phyloP scores from a whole-genome alignment of 2,888 invertebrate species.

The Mythimna albipuncta region DNA sequence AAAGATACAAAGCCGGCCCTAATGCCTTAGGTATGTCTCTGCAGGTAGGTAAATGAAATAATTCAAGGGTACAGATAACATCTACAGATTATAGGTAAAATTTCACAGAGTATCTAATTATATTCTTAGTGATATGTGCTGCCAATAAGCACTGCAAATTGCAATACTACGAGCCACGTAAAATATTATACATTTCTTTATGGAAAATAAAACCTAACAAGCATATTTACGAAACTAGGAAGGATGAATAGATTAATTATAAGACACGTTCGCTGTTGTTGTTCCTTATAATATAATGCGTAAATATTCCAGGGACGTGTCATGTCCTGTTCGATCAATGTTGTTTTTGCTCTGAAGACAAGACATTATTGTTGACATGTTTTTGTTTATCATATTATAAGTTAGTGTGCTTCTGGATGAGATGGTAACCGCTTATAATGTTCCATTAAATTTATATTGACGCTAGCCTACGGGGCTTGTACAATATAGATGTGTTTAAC shows the following conservation, averaged over 20 bases:
- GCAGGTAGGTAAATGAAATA: no score
- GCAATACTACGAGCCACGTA: not conserved
- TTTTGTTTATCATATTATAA: not conserved
- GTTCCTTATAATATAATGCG: not conserved
- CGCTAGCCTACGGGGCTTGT: not conserved
- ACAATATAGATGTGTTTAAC: not conserved
- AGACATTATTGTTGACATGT: not conserved
- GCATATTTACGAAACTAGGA: not conserved
- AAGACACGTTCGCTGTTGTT: not conserved
- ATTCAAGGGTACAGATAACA: no score
- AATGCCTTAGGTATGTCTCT: no score
- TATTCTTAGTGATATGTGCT: not conserved
- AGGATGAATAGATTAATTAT: not conserved
- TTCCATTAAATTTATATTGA: not conserved
- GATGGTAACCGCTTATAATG: not conserved
- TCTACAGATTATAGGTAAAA: no score
- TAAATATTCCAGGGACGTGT: not conserved
- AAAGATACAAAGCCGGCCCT: no score
- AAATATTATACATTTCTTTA: not conserved
- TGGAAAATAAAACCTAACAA: not conserved
- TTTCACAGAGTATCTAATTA: no score
- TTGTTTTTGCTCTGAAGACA: constrained; percentile 5
- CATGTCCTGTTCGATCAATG: not conserved
- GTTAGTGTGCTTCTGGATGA: not conserved
- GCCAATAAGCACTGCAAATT: not conserved